These are phyloP conservation scores for Dicentrarchus labrax DNA, from an alignment of 2,113 vertebrate genomes.

Conservation along the genomic window DNA sequence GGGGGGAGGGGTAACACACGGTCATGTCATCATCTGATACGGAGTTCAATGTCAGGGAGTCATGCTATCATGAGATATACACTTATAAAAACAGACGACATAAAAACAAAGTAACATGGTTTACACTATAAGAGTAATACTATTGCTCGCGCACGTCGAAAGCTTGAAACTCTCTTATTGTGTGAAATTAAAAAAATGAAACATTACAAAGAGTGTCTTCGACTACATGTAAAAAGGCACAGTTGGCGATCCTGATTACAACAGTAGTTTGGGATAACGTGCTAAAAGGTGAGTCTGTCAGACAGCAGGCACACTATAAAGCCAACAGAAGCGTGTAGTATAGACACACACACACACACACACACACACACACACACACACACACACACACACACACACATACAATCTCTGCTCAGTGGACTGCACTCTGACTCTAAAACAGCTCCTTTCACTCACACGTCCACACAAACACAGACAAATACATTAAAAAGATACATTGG, in stretches of 20 bases:
- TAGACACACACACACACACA: conserved; percentile 1
- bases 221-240: conserved; percentile 80
- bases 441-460: not conserved
- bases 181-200: conserved; percentile 36
- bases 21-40: conserved; percentile 32
- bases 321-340: conserved; percentile 37
- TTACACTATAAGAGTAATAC: conserved; percentile 71
- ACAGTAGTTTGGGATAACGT: conserved; percentile 67
- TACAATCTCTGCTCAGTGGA: conserved; percentile 19
- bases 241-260: conserved; percentile 77
- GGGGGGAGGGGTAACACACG: conserved; percentile 1
- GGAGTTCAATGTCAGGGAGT: conserved; percentile 49
- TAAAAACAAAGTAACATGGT: conserved; percentile 45
- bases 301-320: conserved; percentile 57
- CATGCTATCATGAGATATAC: conserved; percentile 56
- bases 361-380: not conserved
- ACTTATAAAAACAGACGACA: conserved; percentile 36
- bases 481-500: conserved; percentile 40
- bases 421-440: conserved; percentile 39
- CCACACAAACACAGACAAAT: not conserved
- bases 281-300: conserved; percentile 45
- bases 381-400: not conserved
- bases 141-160: conserved; percentile 68
- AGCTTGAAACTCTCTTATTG: conserved; percentile 65
- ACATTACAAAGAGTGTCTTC: conserved; percentile 54